phyloP scores from a whole-genome alignment of 2,888 invertebrate species.

The Opisthograptis luteolata region DNA sequence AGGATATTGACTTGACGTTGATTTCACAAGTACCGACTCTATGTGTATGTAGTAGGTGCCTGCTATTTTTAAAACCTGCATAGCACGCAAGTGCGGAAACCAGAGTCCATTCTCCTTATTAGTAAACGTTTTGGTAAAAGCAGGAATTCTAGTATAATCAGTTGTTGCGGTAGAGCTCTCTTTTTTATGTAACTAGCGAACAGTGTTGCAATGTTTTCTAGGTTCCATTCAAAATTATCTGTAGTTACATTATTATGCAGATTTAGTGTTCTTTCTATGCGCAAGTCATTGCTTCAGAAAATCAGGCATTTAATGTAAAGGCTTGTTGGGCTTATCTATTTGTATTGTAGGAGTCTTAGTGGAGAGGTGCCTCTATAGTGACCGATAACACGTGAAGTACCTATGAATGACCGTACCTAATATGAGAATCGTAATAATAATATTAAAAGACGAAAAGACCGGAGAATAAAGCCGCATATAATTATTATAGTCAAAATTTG shows the following conservation, averaged over 20 bases:
- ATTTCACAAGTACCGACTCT: conserved; percentile 1
- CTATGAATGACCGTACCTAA: too few relatives aligned
- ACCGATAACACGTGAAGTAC: too few relatives aligned
- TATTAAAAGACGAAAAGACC: too few relatives aligned
- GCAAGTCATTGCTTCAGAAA: conserved; percentile 15
- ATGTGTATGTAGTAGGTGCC: neutral
- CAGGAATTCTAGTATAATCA: too few relatives aligned
- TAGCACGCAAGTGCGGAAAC: conserved; percentile 10
- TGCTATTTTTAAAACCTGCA: neutral
- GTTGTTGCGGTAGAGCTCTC: too few relatives aligned
- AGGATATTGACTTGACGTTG: conserved; percentile 62
- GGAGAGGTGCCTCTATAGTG: neutral
- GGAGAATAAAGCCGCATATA: too few relatives aligned
- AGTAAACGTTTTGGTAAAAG: too few relatives aligned
- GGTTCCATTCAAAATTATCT: conserved; percentile 15
- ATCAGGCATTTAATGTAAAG: conserved; percentile 12
- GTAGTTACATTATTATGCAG: conserved; percentile 19
- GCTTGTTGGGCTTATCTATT: conserved; percentile 3
- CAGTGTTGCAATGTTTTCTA: conserved; percentile 13
- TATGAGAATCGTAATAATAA: too few relatives aligned
- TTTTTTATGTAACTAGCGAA: too few relatives aligned
- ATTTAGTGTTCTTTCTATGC: conserved; percentile 9
- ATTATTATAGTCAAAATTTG: too few relatives aligned
- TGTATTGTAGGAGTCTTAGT: too few relatives aligned
- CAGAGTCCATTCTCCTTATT: conserved; percentile 13